Evolutionary conservation across 2,113 vertebrate genomes (phyloP).

Genomic region (Thomomys bottae): DNA sequence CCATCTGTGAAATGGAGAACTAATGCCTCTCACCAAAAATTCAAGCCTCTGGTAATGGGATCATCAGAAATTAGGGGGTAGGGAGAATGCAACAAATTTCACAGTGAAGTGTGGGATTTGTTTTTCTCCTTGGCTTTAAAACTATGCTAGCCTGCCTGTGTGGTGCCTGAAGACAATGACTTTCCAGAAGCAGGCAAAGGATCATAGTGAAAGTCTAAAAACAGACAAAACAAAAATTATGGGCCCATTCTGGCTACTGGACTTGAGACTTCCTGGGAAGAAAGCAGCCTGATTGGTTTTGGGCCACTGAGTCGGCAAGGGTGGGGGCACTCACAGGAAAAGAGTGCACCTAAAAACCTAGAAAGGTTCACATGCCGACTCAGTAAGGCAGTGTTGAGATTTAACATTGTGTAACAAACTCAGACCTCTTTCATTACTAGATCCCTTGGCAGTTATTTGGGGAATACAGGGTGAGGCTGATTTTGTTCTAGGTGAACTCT

Average conservation of each 20-base stretch:
- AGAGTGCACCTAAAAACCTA: not conserved
- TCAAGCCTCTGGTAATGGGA: not conserved
- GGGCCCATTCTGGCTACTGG: accelerated
- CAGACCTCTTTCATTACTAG: not conserved
- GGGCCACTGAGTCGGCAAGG: not conserved
- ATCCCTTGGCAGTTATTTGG: not conserved
- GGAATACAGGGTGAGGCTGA: not conserved
- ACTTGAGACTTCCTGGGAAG: not conserved
- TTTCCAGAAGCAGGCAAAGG: not conserved
- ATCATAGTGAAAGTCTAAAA: not conserved
- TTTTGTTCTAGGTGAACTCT: not conserved
- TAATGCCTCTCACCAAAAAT: not conserved
- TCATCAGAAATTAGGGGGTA: not conserved
- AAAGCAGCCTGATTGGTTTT: not conserved
- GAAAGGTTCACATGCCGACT: not conserved
- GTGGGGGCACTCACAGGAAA: not conserved
- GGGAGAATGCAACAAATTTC: too few relatives aligned
- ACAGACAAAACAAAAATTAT: not conserved
- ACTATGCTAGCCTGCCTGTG: not conserved
- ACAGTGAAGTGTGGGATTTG: not conserved
- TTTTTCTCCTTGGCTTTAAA: not conserved
- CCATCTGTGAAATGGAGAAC: not conserved
- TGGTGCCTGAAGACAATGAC: not conserved
- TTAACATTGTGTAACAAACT: not conserved
- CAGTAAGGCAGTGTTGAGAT: not conserved